phyloP scores from a whole-genome alignment of 2,888 invertebrate species.

The Pyrrhia umbra region DNA sequence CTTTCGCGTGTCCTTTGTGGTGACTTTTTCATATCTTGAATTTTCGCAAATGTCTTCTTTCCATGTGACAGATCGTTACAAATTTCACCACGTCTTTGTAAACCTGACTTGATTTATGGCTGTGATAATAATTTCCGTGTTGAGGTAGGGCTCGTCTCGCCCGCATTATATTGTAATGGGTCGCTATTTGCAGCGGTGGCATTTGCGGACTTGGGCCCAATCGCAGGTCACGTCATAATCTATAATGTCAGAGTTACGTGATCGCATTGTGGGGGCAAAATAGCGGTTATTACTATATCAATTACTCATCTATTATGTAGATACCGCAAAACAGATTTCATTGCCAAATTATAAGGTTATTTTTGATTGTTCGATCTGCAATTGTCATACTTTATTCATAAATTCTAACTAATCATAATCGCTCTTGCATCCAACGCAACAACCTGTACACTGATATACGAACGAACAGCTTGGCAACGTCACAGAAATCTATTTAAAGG shows the following conservation, averaged over 20 bases:
- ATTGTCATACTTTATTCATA: slow-evolving; percentile 21
- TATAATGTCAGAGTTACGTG: slow-evolving; percentile 65
- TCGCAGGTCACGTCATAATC: slow-evolving; percentile 67
- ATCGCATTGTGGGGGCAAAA: slow-evolving; percentile 47
- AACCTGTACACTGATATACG: slow-evolving; percentile 9
- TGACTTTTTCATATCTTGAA: slow-evolving; percentile 47
- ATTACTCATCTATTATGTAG: slow-evolving; percentile 25
- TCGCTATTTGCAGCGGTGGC: slow-evolving; percentile 72
- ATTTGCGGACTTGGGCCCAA: slow-evolving; percentile 69
- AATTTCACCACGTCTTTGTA: slow-evolving; percentile 74
- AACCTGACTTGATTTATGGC: slow-evolving; percentile 78
- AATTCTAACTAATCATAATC: slow-evolving; percentile 2
- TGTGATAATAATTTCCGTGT: slow-evolving; percentile 84
- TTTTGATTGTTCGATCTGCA: slow-evolving; percentile 17
- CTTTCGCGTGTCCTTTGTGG: slow-evolving; percentile 18
- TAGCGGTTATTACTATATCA: slow-evolving; percentile 29
- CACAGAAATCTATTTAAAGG: slow-evolving; percentile 36
- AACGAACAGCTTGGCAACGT: slow-evolving; percentile 29
- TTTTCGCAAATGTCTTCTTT: slow-evolving; percentile 44
- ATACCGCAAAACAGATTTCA: slow-evolving; percentile 2
- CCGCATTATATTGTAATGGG: slow-evolving; percentile 73
- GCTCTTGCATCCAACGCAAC: neutral
- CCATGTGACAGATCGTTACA: slow-evolving; percentile 64
- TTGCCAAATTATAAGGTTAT: slow-evolving; percentile 10
- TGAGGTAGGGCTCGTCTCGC: slow-evolving; percentile 81